Base-by-base conservation (phyloP, 2,113 vertebrate genomes). In the Sarotherodon lohbergeri region DNA sequence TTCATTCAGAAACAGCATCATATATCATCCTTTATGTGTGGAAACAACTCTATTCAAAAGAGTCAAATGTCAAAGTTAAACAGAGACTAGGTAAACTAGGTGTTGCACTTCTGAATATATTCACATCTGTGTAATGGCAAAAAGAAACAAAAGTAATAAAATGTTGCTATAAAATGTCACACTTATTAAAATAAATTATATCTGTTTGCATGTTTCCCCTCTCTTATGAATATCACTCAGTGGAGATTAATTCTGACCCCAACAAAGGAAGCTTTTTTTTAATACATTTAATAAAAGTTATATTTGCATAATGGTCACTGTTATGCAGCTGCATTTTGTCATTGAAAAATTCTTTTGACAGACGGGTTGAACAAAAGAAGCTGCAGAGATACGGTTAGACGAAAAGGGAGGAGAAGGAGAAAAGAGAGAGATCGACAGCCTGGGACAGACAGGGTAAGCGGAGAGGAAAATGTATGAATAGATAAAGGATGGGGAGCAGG, bases 301-400 rank as follows among this genome's bases (percentile, higher is more conserved):
- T 29, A 92, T 91, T 92, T 92, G 83, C 90, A 92, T 93, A 90
- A 90, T 88, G 61, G 85, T 43, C 63, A 59, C 80, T 86, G 82
- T 89, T 86, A 66, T 63, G 87, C 86, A 86, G 90, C 89, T 86
- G 82, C 84, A 71, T 90, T 80, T 86, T 90, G 88, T 86, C 88
- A 90, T 55, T 86, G 83, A 90, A 86, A 81, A 82, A 27, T 16
- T 82, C 36, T 84, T 85, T 82, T 88, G 90, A 94, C 32, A 71
- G 91, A 87, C 81, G 27, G 82, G 89, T 56, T 76, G 78, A 61
- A 81, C 59, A 85, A 92, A 85, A 14, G 59, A 86, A 66, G 57
- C 48, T 66, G 56, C 78, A 81, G 36, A 36, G 86, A 88, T 41
- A 43, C 7, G 32, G 81, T 61, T 78, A 80, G 10, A 24, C 1